Evolutionary conservation across 2,888 invertebrate genomes (phyloP).

Genomic region (Machimus rusticus): DNA sequence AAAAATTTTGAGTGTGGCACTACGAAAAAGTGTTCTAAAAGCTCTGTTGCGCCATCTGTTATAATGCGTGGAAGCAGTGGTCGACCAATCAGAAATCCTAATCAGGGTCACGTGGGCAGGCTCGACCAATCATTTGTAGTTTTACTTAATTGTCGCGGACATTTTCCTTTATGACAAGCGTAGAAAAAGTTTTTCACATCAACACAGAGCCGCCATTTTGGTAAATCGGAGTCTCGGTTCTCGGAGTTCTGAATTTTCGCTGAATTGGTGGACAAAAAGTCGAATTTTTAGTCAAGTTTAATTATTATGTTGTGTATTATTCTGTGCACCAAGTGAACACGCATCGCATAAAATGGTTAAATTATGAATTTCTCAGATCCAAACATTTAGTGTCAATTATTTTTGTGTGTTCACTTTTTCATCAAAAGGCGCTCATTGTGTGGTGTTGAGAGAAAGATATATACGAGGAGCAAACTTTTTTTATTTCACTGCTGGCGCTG

Average conservation of each 20-base stretch:
- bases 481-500: conserved; percentile 34
- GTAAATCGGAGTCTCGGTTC: conserved; percentile 77
- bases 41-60: neutral
- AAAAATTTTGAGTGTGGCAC: neutral
- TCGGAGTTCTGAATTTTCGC: conserved; percentile 58
- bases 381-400: conserved; percentile 44
- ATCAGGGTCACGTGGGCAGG: conserved; percentile 49
- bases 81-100: conserved; percentile 14
- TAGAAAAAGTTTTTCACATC: conserved; percentile 84
- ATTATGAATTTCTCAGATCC: conserved; percentile 14
- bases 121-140: conserved; percentile 63
- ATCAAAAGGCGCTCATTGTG: conserved; percentile 45
- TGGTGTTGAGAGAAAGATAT: conserved; percentile 40
- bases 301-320: conserved; percentile 36
- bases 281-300: conserved; percentile 39
- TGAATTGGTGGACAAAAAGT: conserved; percentile 43
- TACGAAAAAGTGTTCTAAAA: conserved; percentile 2
- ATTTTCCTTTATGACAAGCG: conserved; percentile 83
- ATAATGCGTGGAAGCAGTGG: neutral
- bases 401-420: conserved; percentile 45
- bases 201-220: conserved; percentile 95
- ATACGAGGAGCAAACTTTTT: conserved; percentile 30
- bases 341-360: conserved; percentile 20
- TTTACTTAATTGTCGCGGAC: conserved; percentile 66
- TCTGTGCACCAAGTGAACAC: conserved; percentile 42